Conservation (phyloP, 2,797 vertebrate species). For the Gallinago stenura region DNA sequence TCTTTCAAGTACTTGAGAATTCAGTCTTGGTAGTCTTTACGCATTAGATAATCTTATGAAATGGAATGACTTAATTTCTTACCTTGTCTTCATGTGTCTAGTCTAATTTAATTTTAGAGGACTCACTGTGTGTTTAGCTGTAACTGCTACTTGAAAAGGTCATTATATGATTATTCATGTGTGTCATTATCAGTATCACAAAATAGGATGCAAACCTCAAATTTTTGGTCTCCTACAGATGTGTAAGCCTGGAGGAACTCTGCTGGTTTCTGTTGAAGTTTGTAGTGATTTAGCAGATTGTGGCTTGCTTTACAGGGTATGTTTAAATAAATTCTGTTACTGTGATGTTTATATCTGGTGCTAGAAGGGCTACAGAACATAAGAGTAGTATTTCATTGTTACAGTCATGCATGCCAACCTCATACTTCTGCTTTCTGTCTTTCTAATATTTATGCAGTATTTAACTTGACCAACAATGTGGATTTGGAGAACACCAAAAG, state of each 20-base stretch:
- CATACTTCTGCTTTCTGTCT: slow-evolving; percentile 40
- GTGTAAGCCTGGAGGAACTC: not conserved
- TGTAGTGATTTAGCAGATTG: not conserved
- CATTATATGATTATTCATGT: not conserved
- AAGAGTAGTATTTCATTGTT: not conserved
- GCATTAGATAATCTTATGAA: not conserved
- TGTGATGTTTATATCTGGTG: not conserved
- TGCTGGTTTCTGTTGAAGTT: not conserved
- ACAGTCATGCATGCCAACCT: not conserved
- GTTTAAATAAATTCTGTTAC: slow-evolving; percentile 9
- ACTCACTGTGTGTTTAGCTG: not conserved
- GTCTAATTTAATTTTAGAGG: not conserved
- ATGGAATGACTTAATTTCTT: not conserved
- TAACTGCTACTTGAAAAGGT: not conserved
- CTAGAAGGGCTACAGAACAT: not conserved
- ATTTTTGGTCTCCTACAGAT: not conserved
- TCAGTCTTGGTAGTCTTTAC: not conserved
- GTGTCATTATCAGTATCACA: not conserved
- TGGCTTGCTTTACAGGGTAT: not conserved
- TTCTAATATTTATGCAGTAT: slow-evolving; percentile 82
- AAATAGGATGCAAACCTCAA: not conserved
- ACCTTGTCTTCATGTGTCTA: not conserved
- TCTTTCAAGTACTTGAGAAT: not conserved
- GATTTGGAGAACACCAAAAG: slow-evolving; percentile 94
- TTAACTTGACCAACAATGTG: slow-evolving; percentile 94